These are phyloP conservation scores for Capreolus pygargus DNA, from an alignment of 2,113 vertebrate genomes.

Conservation along the genomic window DNA sequence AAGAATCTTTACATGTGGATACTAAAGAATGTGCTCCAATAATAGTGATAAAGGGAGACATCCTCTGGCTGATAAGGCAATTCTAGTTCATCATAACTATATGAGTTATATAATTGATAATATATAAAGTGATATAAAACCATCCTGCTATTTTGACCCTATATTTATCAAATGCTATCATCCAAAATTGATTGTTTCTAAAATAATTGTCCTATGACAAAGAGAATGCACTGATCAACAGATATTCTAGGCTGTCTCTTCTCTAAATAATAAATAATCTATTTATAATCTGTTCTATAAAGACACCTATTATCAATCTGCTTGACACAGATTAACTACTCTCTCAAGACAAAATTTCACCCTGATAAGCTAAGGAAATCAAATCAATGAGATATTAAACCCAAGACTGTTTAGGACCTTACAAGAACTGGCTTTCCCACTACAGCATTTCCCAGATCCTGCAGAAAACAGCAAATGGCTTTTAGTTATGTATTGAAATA, in stretches of 20 bases:
- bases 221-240: neutral
- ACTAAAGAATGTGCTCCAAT: neutral
- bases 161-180: neutral
- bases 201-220: conserved; percentile 8
- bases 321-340: neutral
- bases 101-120: neutral
- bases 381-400: neutral
- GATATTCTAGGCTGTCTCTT: neutral
- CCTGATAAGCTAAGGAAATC: neutral
- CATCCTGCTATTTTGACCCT: neutral
- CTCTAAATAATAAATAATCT: neutral
- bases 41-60: neutral
- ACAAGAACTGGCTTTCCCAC: neutral
- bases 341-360: neutral
- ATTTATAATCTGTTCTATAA: neutral
- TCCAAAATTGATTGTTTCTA: neutral
- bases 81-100: neutral
- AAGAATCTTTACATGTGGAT: neutral
- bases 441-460: neutral
- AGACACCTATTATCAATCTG: neutral
- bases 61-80: neutral
- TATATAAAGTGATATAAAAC: neutral
- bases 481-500: neutral
- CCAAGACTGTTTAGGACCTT: neutral
- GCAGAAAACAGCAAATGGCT: neutral